These are phyloP conservation scores for Drosophila ustulata DNA, from an alignment of 2,888 invertebrate genomes.

Conservation along the genomic window DNA sequence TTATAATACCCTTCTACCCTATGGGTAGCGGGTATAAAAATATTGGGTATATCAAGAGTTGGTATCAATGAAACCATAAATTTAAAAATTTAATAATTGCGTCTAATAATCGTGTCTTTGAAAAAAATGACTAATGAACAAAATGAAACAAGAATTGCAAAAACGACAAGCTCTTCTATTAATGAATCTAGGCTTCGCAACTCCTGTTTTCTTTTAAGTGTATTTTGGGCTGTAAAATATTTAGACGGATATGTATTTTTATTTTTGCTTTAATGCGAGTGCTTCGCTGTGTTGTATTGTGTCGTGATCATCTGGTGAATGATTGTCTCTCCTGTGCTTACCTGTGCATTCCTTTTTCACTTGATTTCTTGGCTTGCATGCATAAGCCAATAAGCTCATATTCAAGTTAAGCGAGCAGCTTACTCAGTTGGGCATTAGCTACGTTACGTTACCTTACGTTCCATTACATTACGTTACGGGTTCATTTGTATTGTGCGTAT, in stretches of 20 bases:
- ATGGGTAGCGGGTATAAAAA: too few relatives aligned
- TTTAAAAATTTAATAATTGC: too few relatives aligned
- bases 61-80: too few relatives aligned
- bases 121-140: too few relatives aligned
- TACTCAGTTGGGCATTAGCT: conserved; percentile 28
- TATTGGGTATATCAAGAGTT: too few relatives aligned
- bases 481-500: not conserved
- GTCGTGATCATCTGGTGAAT: not conserved
- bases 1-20: too few relatives aligned
- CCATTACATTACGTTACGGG: not conserved
- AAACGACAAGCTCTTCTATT: too few relatives aligned
- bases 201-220: too few relatives aligned
- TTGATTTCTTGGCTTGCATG: conserved; percentile 23
- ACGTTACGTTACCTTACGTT: conserved; percentile 2
- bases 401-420: conserved; percentile 65
- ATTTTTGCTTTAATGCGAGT: not conserved
- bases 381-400: conserved; percentile 75
- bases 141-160: too few relatives aligned
- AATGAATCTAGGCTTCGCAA: too few relatives aligned
- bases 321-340: not conserved
- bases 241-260: not conserved
- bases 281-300: not conserved
- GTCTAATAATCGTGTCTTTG: too few relatives aligned
- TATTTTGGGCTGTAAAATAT: too few relatives aligned
- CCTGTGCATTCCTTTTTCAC: conserved; percentile 4